These are phyloP conservation scores for Eulemur albifrons DNA, from an alignment of 2,797 vertebrate species.

Conservation along the genomic window DNA sequence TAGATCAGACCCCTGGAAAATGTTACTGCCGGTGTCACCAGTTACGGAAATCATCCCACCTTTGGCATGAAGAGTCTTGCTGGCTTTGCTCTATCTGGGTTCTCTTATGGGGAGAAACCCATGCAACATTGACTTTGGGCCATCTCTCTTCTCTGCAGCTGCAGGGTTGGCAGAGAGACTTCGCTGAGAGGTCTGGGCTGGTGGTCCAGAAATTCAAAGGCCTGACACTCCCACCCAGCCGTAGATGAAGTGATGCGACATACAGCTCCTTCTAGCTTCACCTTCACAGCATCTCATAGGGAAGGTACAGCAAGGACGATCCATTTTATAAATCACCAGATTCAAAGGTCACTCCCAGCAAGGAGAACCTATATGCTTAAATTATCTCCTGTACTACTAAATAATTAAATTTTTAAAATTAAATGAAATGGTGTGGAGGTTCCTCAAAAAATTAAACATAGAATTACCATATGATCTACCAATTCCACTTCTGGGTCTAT, in stretches of 20 bases:
- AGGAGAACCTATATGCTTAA: neutral
- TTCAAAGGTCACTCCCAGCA: neutral
- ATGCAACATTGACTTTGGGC: neutral
- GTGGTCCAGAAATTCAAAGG: slow-evolving; percentile 18
- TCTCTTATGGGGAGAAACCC: slow-evolving; percentile 23
- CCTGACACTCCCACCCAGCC: neutral
- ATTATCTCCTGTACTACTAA: neutral
- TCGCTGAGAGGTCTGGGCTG: neutral
- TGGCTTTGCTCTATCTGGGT: slow-evolving; percentile 72
- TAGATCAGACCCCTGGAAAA: slow-evolving; percentile 72
- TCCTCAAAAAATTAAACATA: neutral
- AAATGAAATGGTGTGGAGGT: neutral
- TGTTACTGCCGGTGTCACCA: slow-evolving; percentile 54
- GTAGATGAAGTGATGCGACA: neutral
- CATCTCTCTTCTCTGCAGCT: slow-evolving; percentile 48
- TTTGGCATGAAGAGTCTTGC: slow-evolving; percentile 61
- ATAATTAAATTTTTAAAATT: neutral
- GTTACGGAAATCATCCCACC: slow-evolving; percentile 73
- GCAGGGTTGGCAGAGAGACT: neutral
- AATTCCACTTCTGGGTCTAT: neutral
- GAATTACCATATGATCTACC: neutral
- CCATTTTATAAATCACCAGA: neutral
- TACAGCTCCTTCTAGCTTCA: neutral
- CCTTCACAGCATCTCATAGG: neutral
- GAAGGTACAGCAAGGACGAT: neutral